Evolutionary conservation across 2,113 vertebrate species (phyloP), one percentile per base, ranked within the genome.

Genomic region (Campylomormyrus numenius): DNA sequence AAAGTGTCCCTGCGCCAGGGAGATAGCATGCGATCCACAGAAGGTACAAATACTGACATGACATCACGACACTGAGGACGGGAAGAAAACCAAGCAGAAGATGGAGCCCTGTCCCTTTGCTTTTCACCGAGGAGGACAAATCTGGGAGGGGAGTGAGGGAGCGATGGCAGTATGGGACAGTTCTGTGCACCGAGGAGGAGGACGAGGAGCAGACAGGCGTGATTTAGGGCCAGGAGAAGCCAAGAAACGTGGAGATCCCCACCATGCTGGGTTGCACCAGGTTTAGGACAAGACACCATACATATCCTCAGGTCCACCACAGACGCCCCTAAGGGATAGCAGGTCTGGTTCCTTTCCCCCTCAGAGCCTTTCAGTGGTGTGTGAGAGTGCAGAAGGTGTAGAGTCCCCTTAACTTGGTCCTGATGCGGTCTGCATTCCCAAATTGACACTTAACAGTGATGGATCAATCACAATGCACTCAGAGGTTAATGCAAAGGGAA

Each of bases 11-110:
- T 93, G 94, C 95, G 94, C 31, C 94, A 95, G 95, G 95, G 95
- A 95, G 95, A 95, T 56, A 96, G 96, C 96, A 96, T 96, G 96
- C 96, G 94, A 95, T 96, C 94, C 95, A 96, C 95, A 96, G 94
- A 95, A 96, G 95, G 95, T 94, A 96, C 95, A 94, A 95, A 92
- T 94, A 96, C 95, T 94, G 95, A 96, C 95, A 95, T 95, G 94
- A 94, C 94, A 96, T 95, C 94, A 96, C 94, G 86, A 95, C 94
- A 96, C 94, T 92, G 74, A 87, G 95, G 94, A 96, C 94, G 93
- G 93, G 93, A 93, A 95, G 94, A 94, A 95, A 95, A 94, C 94
- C 92, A 92, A 93, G 93, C 92, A 91, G 94, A 95, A 94, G 94
- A 53, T 52, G 27, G 48, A 87, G 49, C 48, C n/a, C 24, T 35